phyloP scores from a whole-genome alignment of 2,113 vertebrate genomes.

The Tetrao urogallus region DNA sequence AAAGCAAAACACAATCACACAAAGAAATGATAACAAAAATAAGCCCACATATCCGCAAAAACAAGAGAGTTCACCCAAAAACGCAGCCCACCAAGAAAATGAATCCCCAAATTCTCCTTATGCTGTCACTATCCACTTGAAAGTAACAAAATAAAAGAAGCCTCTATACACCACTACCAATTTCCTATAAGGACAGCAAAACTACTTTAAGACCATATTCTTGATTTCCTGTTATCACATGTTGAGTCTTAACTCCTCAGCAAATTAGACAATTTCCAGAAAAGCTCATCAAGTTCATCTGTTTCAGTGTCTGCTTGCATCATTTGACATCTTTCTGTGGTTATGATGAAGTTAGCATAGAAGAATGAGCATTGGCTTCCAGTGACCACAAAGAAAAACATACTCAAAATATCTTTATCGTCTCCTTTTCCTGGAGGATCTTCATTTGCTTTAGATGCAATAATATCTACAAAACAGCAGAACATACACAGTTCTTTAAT shows the following conservation, averaged over 20 bases:
- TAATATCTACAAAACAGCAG: slow-evolving; percentile 76
- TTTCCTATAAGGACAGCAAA: not conserved
- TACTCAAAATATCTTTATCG: slow-evolving; percentile 69
- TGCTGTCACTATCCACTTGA: not conserved
- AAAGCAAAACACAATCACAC: not conserved
- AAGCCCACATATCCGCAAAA: not conserved
- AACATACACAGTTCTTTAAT: not conserved
- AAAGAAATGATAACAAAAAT: not conserved
- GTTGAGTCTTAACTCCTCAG: not conserved
- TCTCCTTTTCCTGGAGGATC: slow-evolving; percentile 78
- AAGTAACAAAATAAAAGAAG: not conserved
- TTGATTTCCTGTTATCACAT: not conserved
- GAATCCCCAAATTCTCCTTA: not conserved
- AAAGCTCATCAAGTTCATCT: not conserved
- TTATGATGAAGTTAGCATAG: not conserved
- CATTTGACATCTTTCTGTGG: not conserved
- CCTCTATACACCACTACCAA: not conserved
- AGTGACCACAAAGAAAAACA: not conserved
- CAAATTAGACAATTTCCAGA: not conserved
- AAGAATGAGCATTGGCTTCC: not conserved
- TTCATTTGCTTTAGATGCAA: slow-evolving; percentile 70
- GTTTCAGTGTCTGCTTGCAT: not conserved
- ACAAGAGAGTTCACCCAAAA: not conserved
- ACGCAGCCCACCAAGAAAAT: not conserved
- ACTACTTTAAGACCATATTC: not conserved